These are phyloP conservation scores for Peribatodes rhomboidaria DNA, from an alignment of 2,888 invertebrate genomes.

Conservation along the genomic window DNA sequence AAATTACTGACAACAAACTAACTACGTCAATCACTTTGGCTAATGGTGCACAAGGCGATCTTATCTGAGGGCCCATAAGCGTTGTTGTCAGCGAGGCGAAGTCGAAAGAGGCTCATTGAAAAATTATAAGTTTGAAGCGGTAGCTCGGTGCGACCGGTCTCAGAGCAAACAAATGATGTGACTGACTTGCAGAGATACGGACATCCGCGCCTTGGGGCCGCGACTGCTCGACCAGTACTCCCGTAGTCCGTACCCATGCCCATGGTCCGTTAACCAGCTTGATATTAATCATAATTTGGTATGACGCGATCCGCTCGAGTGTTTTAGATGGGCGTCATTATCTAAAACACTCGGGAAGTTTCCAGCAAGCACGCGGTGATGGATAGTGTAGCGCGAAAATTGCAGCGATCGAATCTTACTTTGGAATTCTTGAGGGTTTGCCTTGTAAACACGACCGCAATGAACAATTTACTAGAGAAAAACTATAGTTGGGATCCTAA, in stretches of 20 bases:
- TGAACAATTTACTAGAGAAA: not conserved
- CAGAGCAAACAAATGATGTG: slow-evolving; percentile 68
- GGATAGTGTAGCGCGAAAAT: slow-evolving; percentile 62
- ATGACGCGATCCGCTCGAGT: slow-evolving; percentile 78
- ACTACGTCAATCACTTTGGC: slow-evolving; percentile 84
- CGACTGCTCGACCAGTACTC: not conserved
- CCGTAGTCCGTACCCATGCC: not conserved
- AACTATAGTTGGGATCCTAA: not conserved
- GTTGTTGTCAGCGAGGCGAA: slow-evolving; percentile 77
- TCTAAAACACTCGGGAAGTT: slow-evolving; percentile 64
- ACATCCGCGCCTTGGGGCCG: slow-evolving; percentile 61
- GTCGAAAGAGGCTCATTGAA: slow-evolving; percentile 72
- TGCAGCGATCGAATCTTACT: slow-evolving; percentile 46
- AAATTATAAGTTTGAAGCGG: slow-evolving; percentile 73
- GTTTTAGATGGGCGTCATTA: slow-evolving; percentile 80
- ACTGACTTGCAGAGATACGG: slow-evolving; percentile 55
- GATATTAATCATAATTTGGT: slow-evolving; percentile 84
- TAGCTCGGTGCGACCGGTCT: slow-evolving; percentile 67
- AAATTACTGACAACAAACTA: slow-evolving; percentile 84
- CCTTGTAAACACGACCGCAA: not conserved
- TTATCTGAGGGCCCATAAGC: slow-evolving; percentile 77
- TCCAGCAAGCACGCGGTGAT: slow-evolving; percentile 57
- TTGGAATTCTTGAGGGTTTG: not conserved
- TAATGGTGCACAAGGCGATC: slow-evolving; percentile 80
- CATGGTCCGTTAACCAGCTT: slow-evolving; percentile 68